Base-by-base conservation (phyloP, 2,888 invertebrate species). In the Cantharis nigra region DNA sequence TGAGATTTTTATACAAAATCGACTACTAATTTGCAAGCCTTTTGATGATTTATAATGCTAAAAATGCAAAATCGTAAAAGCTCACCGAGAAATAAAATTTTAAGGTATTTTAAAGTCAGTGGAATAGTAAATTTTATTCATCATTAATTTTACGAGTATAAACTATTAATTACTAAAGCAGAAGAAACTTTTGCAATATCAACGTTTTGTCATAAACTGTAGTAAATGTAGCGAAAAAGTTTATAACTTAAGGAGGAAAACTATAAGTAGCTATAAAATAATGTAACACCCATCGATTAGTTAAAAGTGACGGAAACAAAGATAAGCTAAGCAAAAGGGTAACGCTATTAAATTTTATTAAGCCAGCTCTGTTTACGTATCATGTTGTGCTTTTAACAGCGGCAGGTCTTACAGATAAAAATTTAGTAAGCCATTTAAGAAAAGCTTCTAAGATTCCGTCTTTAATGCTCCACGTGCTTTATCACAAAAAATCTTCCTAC, bases 361-460 rank as follows among this genome's bases (percentile, higher is more conserved):
- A 69, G 30, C 69, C 69, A 67, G 64, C 73, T 65, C 76, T 76
- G 70, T 14, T 72, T 73, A 70, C 76, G 65, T 76, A 73, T 76
- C 72, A 72, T 72, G 76, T 76, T 76, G 71, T 69, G 76, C 76
- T 76, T 73, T 76, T 71, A 71, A 63, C 63, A 76, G 76, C 72
- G 76, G 76, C 76, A 76, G 76, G 70, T 73, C 72, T 73, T 73
- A 72, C 67, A 76, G 76, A 76, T 76, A 76, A 76, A 28, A 72
- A 72, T 72, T 73, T 76, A 72, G 70, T 72, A 70, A 63, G 69
- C 73, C 76, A 73, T 71, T 71, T 71, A 71, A 71, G 49, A 18
- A 67, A 62, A 63, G 62, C 72, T 76, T 73, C 73, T 76, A 63
- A 76, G 70, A 76, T 76, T 72, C 76, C 76, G 76, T 63, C 72